Base-by-base conservation (phyloP, 1,140 invertebrate species). In the Euura lappo region DNA sequence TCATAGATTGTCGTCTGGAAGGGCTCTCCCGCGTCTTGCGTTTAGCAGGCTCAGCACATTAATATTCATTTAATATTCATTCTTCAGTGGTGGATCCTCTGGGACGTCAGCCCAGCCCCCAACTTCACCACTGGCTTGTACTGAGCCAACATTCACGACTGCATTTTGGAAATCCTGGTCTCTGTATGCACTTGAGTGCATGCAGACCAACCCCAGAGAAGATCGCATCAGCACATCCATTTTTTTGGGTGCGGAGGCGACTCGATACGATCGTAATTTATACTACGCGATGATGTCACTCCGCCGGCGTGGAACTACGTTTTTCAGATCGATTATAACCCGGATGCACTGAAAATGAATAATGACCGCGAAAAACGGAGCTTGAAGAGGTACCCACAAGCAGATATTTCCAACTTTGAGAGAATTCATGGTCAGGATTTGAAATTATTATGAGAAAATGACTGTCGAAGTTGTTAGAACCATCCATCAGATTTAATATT, bases 1-100 rank as follows among this genome's bases (percentile, higher is more conserved):
- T 28, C 28, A 28, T 28, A 60, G 51, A 60, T 60, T 60, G 51
- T 60, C 51, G 51, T n/a, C 51, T 60, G 8, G 51, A 60, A 60
- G 51, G 81, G 82, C 68, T 77, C 78, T 76, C 82, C 82, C 74
- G 79, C 75, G 79, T 70, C 74, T 82, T 68, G 75, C 73, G 78
- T 84, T 84, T 80, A 83, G 83, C 84, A 80, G 81, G 71, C 82
- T 85, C 84, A 86, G 84, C 84, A 84, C 81, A 85, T 86, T 81
- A 86, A 69, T 60, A 60, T 60, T 60, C 51, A 60, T 60, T 60
- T 60, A 60, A 60, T 60, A 60, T 6, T 60, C 51, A 60, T n/a
- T 60, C 51, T 60, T n/a, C 51, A 60, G 51, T 6, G 51, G 51
- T 6, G 51, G 51, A 60, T 60, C 4, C 51, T 60, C 3, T 3